Percentiles rank a stretch among this genome's conserved stretches.
phyloP scores from a whole-genome alignment of 1,140 invertebrate species.

The Pentalonia nigronervosa region DNA sequence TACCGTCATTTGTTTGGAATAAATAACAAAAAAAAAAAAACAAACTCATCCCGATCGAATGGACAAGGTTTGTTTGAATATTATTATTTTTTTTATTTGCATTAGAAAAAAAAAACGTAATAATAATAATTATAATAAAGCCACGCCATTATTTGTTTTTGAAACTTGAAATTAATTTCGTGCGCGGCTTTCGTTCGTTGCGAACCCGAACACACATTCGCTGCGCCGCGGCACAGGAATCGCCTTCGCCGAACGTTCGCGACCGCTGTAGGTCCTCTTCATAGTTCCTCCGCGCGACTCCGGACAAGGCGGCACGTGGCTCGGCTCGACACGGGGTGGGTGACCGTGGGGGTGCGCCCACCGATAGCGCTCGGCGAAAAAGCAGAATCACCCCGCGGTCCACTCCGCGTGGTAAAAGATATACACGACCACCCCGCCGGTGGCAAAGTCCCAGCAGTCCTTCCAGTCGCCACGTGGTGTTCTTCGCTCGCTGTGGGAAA shows the following conservation, averaged over 20 bases:
- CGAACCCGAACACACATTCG: not conserved
- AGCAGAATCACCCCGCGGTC: not conserved
- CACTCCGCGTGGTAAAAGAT: not conserved
- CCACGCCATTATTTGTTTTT: constrained; percentile 15
- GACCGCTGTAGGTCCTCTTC: not conserved
- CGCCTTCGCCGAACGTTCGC: too few species aligned
- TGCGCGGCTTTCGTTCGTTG: not conserved
- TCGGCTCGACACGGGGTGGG: not conserved
- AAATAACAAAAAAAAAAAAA: not conserved
- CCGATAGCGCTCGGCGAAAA: not conserved
- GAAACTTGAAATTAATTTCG: constrained; percentile 46
- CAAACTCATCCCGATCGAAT: constrained; percentile 29
- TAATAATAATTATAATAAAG: not conserved
- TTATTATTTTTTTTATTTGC: constrained; percentile 4
- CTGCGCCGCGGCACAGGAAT: not conserved
- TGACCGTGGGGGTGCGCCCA: not conserved
- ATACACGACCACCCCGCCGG: not conserved
- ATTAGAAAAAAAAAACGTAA: not conserved
- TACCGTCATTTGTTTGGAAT: constrained; percentile 11
- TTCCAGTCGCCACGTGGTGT: not conserved
- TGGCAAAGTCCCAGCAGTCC: not conserved
- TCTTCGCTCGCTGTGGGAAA: not conserved
- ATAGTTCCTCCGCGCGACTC: too few species aligned
- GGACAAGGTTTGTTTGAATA: constrained; percentile 35
- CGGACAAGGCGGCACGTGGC: not conserved